Evolutionary conservation across 2,113 vertebrate species (phyloP).

Genomic region (Limnothrissa miodon): DNA sequence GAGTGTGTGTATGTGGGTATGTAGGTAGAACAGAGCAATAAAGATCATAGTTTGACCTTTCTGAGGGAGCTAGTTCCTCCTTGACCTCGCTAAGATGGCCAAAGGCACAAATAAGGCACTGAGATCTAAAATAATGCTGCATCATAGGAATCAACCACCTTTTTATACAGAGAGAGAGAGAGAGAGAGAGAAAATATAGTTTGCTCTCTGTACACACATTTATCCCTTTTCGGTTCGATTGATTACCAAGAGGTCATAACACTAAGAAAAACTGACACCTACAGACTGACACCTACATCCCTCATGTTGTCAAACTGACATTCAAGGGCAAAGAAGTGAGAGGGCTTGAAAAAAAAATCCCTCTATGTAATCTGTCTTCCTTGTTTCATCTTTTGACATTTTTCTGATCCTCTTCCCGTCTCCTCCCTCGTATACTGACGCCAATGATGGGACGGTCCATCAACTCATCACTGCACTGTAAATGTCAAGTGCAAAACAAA

Average conservation of each 20-base stretch:
- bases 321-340: neutral
- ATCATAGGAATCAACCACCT: neutral
- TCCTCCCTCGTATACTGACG: constrained; percentile 4
- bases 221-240: neutral
- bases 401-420: constrained; percentile 7
- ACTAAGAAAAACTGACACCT: neutral
- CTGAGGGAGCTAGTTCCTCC: neutral
- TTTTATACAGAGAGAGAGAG: neutral
- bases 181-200: neutral
- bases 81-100: neutral
- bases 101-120: neutral
- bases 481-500: constrained; percentile 15
- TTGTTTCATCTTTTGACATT: constrained; percentile 11
- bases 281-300: neutral
- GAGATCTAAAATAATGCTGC: neutral
- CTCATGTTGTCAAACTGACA: neutral
- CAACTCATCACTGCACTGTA: constrained; percentile 1
- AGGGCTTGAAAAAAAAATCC: neutral
- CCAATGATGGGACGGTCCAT: neutral
- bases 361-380: neutral
- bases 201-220: neutral
- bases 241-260: neutral
- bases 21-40: neutral
- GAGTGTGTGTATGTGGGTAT: neutral
- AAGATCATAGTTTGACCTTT: neutral